phyloP scores from a whole-genome alignment of 2,888 invertebrate species.

The Caprella mutica region DNA sequence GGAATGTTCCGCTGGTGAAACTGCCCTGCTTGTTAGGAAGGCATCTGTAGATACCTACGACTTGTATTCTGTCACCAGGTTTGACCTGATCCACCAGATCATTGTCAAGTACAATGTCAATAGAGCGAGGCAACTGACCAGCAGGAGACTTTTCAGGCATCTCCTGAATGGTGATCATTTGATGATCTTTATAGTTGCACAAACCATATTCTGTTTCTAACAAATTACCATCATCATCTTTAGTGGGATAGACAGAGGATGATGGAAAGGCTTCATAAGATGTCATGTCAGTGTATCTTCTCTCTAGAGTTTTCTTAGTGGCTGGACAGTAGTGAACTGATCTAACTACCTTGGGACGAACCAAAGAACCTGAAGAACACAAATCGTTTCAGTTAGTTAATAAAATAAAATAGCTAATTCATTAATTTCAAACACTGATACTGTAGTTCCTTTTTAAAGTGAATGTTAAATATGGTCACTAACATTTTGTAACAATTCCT shows the following conservation, averaged over 20 bases:
- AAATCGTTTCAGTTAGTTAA: too few species aligned
- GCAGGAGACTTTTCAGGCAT: slow-evolving; percentile 99
- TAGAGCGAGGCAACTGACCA: slow-evolving; percentile 79
- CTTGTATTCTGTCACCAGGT: slow-evolving; percentile 94
- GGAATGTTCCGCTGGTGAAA: slow-evolving; percentile 80
- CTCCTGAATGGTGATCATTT: slow-evolving; percentile 93
- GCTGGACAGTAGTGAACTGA: slow-evolving; percentile 94
- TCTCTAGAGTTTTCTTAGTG: slow-evolving; percentile 83
- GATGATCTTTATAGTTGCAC: slow-evolving; percentile 92
- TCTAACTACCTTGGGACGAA: slow-evolving; percentile 86
- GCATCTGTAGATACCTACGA: slow-evolving; percentile 79
- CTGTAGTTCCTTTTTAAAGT: too few species aligned
- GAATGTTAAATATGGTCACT: too few species aligned
- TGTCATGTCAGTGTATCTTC: slow-evolving; percentile 90
- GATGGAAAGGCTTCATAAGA: slow-evolving; percentile 86
- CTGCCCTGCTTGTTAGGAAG: slow-evolving; percentile 86
- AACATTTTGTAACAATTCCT: slow-evolving; percentile 88
- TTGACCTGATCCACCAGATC: slow-evolving; percentile 91
- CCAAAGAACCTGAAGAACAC: slow-evolving; percentile 63
- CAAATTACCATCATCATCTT: slow-evolving; percentile 56
- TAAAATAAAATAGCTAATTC: too few species aligned
- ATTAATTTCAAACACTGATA: too few species aligned
- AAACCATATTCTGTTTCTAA: slow-evolving; percentile 95
- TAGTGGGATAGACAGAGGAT: slow-evolving; percentile 78
- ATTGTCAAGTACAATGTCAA: slow-evolving; percentile 89